Conservation (phyloP, 2,888 invertebrate species). For the Erebia palarica region DNA sequence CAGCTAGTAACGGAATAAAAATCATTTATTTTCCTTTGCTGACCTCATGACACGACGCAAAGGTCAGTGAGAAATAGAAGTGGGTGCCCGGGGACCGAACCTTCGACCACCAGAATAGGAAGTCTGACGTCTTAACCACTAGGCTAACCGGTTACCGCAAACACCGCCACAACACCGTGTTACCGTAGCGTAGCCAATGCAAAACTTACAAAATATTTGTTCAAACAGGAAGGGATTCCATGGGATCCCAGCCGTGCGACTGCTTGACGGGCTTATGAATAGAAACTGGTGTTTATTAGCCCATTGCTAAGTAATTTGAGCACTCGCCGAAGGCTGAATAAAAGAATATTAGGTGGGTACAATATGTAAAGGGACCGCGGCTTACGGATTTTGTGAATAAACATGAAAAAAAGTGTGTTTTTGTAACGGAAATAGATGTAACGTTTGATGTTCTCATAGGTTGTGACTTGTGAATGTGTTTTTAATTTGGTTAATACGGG, state of each 20-base stretch:
- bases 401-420: constrained; percentile 1
- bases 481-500: constrained; percentile 7
- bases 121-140: too few relatives aligned
- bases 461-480: neutral
- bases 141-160: neutral
- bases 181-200: constrained; percentile 23
- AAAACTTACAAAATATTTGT: constrained; percentile 57
- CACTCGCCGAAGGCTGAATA: constrained; percentile 23
- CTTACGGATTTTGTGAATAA: constrained; percentile 11
- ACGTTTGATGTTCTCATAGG: constrained; percentile 4
- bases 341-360: neutral
- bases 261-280: constrained; percentile 40
- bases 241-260: constrained; percentile 32
- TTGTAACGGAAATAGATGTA: constrained; percentile 20
- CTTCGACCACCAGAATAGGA: too few relatives aligned
- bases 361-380: constrained; percentile 14
- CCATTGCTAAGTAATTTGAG: constrained; percentile 61
- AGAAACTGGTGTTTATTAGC: constrained; percentile 53
- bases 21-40: too few relatives aligned
- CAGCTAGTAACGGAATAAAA: too few relatives aligned
- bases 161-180: too few relatives aligned
- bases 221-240: constrained; percentile 57
- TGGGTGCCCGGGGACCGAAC: too few relatives aligned
- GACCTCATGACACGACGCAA: too few relatives aligned
- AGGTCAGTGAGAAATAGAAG: too few relatives aligned